Conservation (phyloP, 2,888 invertebrate genomes). For the Charanyca ferruginea region DNA sequence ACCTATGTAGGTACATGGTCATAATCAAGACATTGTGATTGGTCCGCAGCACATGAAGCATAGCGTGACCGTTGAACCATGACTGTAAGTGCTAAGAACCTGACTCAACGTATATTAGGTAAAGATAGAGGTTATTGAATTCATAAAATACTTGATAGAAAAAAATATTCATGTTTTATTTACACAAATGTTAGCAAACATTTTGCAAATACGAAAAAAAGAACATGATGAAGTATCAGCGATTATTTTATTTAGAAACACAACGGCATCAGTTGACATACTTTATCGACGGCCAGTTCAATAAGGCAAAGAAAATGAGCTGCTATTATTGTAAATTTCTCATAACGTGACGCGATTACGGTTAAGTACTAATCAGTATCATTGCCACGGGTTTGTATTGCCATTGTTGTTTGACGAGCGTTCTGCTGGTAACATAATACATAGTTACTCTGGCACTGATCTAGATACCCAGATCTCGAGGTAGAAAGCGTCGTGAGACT, state of each 20-base stretch:
- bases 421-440: constrained; percentile 72
- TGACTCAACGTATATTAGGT: constrained; percentile 14
- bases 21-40: constrained; percentile 55
- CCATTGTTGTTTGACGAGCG: constrained; percentile 74
- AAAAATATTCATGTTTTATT: constrained; percentile 24
- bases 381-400: constrained; percentile 73
- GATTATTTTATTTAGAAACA: constrained; percentile 43
- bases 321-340: constrained; percentile 59
- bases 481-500: constrained; percentile 75
- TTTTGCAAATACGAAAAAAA: constrained; percentile 25
- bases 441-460: constrained; percentile 75
- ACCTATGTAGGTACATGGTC: constrained; percentile 42
- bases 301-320: constrained; percentile 52
- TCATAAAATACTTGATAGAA: constrained; percentile 14
- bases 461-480: constrained; percentile 83
- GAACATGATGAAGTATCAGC: constrained; percentile 34
- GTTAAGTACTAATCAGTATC: constrained; percentile 77
- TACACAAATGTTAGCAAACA: constrained; percentile 25
- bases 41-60: constrained; percentile 54
- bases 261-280: constrained; percentile 54
- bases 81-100: constrained; percentile 49
- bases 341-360: constrained; percentile 59
- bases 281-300: constrained; percentile 46
- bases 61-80: constrained; percentile 60
- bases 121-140: constrained; percentile 29